A percentile compares a stretch with the other conserved stretches of the same genome.
These are phyloP conservation scores for Misgurnus anguillicaudatus DNA, from an alignment of 2,113 vertebrate genomes.

Conservation along the genomic window DNA sequence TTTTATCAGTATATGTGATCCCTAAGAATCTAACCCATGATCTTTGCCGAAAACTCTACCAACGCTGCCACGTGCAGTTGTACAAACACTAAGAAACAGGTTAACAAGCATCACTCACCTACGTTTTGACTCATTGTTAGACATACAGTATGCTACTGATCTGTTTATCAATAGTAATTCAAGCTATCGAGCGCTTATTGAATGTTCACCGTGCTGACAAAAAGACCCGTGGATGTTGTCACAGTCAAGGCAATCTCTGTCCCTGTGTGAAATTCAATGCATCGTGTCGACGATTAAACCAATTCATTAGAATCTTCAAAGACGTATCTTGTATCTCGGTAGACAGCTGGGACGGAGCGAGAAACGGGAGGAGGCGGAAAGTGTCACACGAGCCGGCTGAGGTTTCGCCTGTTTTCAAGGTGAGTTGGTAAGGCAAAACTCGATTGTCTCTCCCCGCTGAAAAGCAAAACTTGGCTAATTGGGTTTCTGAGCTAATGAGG, in stretches of 20 bases:
- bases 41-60: too few relatives aligned
- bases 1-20: too few relatives aligned
- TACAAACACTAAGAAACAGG: background rate
- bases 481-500: background rate
- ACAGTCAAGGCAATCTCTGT: conserved; percentile 24
- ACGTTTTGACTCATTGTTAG: background rate
- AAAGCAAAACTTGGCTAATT: conserved; percentile 15
- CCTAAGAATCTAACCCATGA: too few relatives aligned
- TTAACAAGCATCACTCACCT: conserved; percentile 4
- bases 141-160: background rate
- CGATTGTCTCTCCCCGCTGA: conserved; percentile 19
- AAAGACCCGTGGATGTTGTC: conserved; percentile 10
- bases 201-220: conserved; percentile 7
- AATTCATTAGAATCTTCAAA: conserved; percentile 21
- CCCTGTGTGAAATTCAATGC: conserved; percentile 6
- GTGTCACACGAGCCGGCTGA: conserved; percentile 27
- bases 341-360: conserved; percentile 35
- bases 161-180: conserved; percentile 46
- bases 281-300: background rate
- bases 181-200: conserved; percentile 31
- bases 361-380: conserved; percentile 25
- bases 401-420: conserved; percentile 34
- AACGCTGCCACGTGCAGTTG: background rate
- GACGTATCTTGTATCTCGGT: conserved; percentile 16
- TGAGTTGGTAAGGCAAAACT: background rate